Evolutionary conservation across 2,888 invertebrate genomes (phyloP).

Genomic region (Apodemia mormo): DNA sequence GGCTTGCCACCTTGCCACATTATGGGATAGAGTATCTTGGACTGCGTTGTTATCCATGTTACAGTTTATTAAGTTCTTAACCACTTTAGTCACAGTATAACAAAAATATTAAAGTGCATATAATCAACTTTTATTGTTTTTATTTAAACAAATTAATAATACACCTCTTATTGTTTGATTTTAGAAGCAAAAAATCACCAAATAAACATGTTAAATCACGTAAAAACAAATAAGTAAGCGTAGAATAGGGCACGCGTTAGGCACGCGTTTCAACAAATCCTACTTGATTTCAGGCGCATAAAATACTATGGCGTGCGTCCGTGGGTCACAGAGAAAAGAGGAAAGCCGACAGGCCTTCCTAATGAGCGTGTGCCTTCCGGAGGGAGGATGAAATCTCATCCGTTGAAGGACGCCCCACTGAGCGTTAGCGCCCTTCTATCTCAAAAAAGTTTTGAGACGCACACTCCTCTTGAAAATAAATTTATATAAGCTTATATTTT

Average conservation of each 20-base stretch:
- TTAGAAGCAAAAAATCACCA: slow-evolving; percentile 28
- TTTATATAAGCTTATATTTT: neutral
- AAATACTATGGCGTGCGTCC: slow-evolving; percentile 39
- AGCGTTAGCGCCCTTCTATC: slow-evolving; percentile 33
- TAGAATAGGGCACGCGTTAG: slow-evolving; percentile 51
- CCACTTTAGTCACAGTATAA: too few species aligned
- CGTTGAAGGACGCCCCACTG: slow-evolving; percentile 43
- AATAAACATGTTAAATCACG: slow-evolving; percentile 73
- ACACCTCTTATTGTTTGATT: neutral
- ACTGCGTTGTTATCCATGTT: neutral
- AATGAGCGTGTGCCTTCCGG: slow-evolving; percentile 62
- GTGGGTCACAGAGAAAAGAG: slow-evolving; percentile 37
- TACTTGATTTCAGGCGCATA: slow-evolving; percentile 47
- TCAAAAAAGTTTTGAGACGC: slow-evolving; percentile 9
- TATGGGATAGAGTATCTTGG: too few species aligned
- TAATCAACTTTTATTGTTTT: neutral
- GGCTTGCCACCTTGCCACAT: too few species aligned
- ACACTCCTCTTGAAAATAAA: neutral
- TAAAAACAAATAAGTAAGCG: slow-evolving; percentile 69
- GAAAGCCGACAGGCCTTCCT: slow-evolving; percentile 63
- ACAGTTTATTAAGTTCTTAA: too few species aligned
- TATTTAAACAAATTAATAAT: neutral
- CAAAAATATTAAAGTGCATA: too few species aligned
- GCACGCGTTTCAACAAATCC: slow-evolving; percentile 51
- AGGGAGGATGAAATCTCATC: slow-evolving; percentile 50